phyloP scores from a whole-genome alignment of 1,140 invertebrate species.

The Liolophura sinensis region DNA sequence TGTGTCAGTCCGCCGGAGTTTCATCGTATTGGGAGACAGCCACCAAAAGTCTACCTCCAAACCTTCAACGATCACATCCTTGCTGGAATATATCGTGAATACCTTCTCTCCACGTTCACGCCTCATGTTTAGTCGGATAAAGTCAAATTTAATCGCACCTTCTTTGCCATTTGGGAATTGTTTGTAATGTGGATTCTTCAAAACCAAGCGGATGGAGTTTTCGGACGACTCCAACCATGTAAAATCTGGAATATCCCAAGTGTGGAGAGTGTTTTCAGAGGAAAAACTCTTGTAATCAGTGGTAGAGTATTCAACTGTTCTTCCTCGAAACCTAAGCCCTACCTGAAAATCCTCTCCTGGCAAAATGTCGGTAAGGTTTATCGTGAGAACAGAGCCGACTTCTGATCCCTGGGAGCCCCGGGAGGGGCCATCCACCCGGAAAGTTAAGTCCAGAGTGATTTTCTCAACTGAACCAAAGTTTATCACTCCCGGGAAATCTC shows the following conservation, averaged over 20 bases:
- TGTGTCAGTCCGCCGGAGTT: neutral
- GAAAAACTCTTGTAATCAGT: too few species aligned
- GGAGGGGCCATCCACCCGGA: too few species aligned
- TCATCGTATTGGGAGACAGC: neutral
- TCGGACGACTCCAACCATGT: constrained; percentile 1
- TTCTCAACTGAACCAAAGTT: too few species aligned
- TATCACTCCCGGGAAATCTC: too few species aligned
- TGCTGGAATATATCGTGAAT: constrained; percentile 2
- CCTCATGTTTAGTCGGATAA: neutral
- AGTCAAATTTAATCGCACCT: neutral
- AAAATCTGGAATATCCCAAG: constrained; percentile 7
- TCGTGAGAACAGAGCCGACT: neutral
- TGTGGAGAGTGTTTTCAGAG: neutral
- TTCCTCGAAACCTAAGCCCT: neutral
- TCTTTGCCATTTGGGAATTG: neutral
- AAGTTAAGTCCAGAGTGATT: too few species aligned
- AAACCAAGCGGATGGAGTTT: too few species aligned
- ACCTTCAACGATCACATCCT: constrained; percentile 4
- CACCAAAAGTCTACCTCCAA: constrained; percentile 10
- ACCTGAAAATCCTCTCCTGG: neutral
- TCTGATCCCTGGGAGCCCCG: neutral
- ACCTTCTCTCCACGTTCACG: neutral
- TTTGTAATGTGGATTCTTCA: too few species aligned
- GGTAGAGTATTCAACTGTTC: too few species aligned
- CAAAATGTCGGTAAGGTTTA: neutral